A percentile compares a stretch with the other conserved stretches of the same genome.
phyloP scores from a whole-genome alignment of 2,113 vertebrate species.

The Odontesthes bonariensis region DNA sequence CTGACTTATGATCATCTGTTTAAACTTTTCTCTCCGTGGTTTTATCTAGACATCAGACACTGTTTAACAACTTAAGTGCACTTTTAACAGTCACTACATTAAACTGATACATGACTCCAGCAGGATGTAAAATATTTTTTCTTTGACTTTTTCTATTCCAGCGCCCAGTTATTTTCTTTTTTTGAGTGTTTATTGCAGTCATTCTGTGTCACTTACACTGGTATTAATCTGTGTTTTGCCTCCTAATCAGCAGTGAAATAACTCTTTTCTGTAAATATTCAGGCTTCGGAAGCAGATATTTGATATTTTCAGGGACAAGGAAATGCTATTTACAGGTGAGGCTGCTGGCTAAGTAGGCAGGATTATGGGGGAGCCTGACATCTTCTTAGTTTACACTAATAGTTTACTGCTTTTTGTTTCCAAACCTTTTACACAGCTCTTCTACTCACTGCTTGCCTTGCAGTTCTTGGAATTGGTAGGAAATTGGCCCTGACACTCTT shows the following conservation, averaged over 20 bases:
- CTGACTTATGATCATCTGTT: too few species aligned
- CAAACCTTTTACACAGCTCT: not conserved
- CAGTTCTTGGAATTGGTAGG: not conserved
- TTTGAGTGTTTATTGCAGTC: not conserved
- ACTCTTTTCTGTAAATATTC: constrained; percentile 7
- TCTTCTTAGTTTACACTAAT: not conserved
- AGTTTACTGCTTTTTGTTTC: constrained; percentile 9
- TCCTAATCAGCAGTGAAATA: constrained; percentile 1
- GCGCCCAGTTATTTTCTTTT: not conserved
- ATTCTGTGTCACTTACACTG: not conserved
- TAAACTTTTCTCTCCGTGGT: too few species aligned
- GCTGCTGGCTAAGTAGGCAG: not conserved
- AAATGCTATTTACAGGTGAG: constrained; percentile 1
- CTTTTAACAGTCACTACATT: too few species aligned
- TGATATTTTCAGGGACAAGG: constrained; percentile 11
- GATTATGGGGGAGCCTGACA: constrained; percentile 25
- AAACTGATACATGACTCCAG: too few species aligned
- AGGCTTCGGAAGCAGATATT: not conserved
- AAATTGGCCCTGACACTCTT: constrained; percentile 19
- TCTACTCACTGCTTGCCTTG: constrained; percentile 13
- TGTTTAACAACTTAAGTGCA: too few species aligned
- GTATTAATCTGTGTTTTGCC: not conserved
- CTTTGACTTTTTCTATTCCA: too few species aligned
- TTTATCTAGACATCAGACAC: too few species aligned
- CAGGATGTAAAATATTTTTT: too few species aligned